phyloP scores from a whole-genome alignment of 2,113 vertebrate species.

The Oreochromis tanganicae region DNA sequence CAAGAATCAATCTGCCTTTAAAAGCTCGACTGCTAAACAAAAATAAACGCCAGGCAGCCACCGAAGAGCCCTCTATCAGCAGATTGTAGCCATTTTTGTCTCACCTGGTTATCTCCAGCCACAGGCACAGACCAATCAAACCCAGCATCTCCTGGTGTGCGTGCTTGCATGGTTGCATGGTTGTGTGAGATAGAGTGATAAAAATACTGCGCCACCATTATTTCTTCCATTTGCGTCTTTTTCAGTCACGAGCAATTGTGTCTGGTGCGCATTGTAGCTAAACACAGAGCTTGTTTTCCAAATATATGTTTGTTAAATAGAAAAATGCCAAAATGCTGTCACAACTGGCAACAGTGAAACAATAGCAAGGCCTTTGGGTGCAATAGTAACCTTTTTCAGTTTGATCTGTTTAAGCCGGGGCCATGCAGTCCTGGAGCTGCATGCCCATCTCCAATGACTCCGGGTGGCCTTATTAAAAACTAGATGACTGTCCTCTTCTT shows the following conservation, averaged over 20 bases:
- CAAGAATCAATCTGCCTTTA: not conserved
- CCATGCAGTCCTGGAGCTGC: not conserved
- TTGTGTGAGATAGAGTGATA: not conserved
- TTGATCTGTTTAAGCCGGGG: not conserved
- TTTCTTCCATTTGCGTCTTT: not conserved
- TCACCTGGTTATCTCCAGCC: constrained; percentile 23
- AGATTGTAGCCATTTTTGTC: not conserved
- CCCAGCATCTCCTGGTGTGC: constrained; percentile 14
- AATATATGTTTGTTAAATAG: not conserved
- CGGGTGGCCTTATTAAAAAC: not conserved
- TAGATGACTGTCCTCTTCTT: not conserved
- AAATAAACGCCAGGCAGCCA: not conserved
- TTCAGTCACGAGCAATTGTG: not conserved
- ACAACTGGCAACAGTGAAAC: not conserved
- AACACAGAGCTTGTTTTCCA: not conserved
- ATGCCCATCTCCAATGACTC: not conserved
- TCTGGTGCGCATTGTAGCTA: not conserved
- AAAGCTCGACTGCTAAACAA: not conserved
- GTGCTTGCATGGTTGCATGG: not conserved
- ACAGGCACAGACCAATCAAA: constrained; percentile 21
- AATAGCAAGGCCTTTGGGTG: not conserved
- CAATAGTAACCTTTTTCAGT: not conserved
- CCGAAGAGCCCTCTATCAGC: not conserved
- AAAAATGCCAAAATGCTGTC: not conserved
- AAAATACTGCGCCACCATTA: not conserved